These are phyloP conservation scores for Virgularia gustaviana DNA, from an alignment of 92 coral and sea anemone species.

Conservation along the genomic window DNA sequence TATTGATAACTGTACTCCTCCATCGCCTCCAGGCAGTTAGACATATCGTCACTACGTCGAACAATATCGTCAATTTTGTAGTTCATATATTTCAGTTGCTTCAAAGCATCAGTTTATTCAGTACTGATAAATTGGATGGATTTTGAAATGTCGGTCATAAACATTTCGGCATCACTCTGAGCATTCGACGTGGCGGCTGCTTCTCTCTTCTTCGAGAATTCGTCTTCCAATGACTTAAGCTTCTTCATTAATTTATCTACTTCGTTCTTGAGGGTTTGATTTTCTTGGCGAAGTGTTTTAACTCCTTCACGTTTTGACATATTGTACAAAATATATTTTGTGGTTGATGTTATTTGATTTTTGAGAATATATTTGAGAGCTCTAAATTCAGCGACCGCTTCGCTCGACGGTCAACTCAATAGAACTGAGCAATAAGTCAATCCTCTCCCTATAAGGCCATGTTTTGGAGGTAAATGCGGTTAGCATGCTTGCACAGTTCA, in stretches of 20 bases:
- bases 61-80: background rate
- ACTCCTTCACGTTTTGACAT: background rate
- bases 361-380: background rate
- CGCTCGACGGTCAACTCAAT: no score
- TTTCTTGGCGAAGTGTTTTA: background rate
- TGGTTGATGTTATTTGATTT: no score
- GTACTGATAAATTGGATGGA: no score
- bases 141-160: background rate
- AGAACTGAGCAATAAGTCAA: no score
- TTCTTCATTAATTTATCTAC: background rate
- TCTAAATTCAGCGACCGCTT: background rate
- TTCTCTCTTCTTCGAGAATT: no score
- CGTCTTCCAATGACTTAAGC: background rate
- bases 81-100: background rate
- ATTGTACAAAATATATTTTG: background rate
- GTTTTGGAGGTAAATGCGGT: no score
- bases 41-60: background rate
- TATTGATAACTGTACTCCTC: background rate
- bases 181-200: background rate
- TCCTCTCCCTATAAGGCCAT: no score
- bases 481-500: no score
- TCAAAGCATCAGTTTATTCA: background rate
- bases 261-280: background rate
- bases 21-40: background rate
- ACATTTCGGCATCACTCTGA: background rate